These are phyloP conservation scores for Acholoe squamosa DNA, from an alignment of 2,888 invertebrate species.

Conservation along the genomic window DNA sequence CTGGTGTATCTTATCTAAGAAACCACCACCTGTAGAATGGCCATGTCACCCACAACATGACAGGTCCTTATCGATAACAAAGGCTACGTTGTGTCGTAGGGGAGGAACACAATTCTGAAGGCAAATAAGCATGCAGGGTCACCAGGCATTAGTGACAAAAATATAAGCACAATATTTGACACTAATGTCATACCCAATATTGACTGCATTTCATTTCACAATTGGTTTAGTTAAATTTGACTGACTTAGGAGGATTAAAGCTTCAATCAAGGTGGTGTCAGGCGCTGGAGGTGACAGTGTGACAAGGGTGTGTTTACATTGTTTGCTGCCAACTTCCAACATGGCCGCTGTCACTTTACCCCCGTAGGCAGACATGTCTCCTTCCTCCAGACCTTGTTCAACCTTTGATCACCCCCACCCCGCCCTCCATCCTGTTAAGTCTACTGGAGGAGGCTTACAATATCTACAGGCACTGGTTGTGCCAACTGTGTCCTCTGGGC, in stretches of 20 bases:
- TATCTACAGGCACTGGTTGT: neutral
- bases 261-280: neutral
- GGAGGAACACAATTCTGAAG: neutral
- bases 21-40: too few species aligned
- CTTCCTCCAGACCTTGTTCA: neutral
- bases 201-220: too few species aligned
- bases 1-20: too few species aligned
- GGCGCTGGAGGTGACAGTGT: neutral
- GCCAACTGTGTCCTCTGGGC: neutral
- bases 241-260: neutral
- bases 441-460: neutral
- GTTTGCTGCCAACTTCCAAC: neutral
- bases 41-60: too few species aligned
- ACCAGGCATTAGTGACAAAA: neutral
- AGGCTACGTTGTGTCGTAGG: neutral
- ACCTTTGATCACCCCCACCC: neutral
- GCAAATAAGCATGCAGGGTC: slow-evolving; percentile 13
- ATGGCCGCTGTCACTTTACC: neutral
- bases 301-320: neutral
- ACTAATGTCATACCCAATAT: too few species aligned
- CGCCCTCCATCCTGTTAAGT: neutral
- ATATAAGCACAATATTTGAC: neutral
- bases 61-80: neutral
- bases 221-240: too few species aligned
- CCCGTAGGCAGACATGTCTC: too few species aligned